Evolutionary conservation across 2,888 invertebrate species (phyloP).

Genomic region (Megastigmus dorsalis): DNA sequence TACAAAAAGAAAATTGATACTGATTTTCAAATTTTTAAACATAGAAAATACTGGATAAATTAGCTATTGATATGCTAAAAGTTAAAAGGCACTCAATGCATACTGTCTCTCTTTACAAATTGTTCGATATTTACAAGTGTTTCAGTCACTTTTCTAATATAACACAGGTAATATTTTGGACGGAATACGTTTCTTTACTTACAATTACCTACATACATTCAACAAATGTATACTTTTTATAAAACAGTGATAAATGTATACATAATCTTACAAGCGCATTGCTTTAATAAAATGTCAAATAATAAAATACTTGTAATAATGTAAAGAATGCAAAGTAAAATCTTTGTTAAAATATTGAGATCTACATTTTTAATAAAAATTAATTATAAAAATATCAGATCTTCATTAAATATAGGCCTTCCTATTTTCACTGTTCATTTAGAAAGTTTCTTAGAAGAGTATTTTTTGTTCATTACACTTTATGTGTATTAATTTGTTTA

Average conservation of each 20-base stretch:
- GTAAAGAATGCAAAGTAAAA: not conserved
- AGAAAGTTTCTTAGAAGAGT: not conserved
- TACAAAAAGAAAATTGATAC: constrained; percentile 54
- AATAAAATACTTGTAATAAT: no score
- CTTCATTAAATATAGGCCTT: not conserved
- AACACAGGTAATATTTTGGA: constrained; percentile 59
- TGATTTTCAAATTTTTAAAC: constrained; percentile 43
- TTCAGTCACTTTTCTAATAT: constrained; percentile 48
- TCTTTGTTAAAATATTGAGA: not conserved
- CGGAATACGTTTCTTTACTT: constrained; percentile 59
- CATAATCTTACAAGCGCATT: not conserved
- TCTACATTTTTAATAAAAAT: not conserved
- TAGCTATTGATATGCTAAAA: constrained; percentile 38
- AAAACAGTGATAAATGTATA: constrained; percentile 13
- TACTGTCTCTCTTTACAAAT: constrained; percentile 44
- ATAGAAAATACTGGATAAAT: constrained; percentile 50
- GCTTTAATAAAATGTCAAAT: not conserved
- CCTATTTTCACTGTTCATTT: not conserved
- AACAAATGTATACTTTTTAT: constrained; percentile 10
- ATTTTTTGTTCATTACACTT: constrained; percentile 1
- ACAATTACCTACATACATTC: not conserved
- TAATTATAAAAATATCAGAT: constrained; percentile 14
- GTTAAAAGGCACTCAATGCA: constrained; percentile 57
- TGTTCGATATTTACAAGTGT: constrained; percentile 61
- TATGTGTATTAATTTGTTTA: not conserved